Conservation (phyloP, 2,113 vertebrate genomes). For the Pontoporia blainvillei region DNA sequence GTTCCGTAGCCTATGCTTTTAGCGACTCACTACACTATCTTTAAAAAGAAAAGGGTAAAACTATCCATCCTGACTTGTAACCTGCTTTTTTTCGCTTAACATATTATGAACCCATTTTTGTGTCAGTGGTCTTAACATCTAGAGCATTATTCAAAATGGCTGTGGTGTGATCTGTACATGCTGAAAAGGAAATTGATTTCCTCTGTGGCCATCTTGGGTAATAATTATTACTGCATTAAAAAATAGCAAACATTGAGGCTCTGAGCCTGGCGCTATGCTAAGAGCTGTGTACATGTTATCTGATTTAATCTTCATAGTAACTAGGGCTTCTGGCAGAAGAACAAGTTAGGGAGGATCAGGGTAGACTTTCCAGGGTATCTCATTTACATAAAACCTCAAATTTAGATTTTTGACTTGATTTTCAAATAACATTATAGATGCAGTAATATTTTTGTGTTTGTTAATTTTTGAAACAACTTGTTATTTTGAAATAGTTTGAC, state of each 20-base stretch:
- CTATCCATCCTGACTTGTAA: not conserved
- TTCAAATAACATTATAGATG: not conserved
- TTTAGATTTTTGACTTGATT: not conserved
- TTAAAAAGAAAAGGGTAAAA: not conserved
- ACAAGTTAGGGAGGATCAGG: not conserved
- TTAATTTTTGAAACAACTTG: not conserved
- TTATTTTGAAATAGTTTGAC: constrained; percentile 27
- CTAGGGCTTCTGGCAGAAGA: not conserved
- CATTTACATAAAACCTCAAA: not conserved
- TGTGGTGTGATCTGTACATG: not conserved
- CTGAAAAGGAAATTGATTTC: not conserved
- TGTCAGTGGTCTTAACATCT: not conserved
- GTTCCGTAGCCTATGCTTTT: not conserved
- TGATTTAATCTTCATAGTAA: not conserved
- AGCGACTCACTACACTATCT: not conserved
- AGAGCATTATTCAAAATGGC: not conserved
- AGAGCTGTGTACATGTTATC: not conserved
- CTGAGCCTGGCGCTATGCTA: not conserved
- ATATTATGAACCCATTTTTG: not conserved
- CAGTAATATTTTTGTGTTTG: not conserved
- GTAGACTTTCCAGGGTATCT: not conserved
- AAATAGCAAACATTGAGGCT: not conserved
- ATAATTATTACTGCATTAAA: not conserved
- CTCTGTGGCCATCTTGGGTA: not conserved
- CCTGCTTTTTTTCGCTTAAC: not conserved